Evolutionary conservation across 2,113 vertebrate species (phyloP).

Genomic region (Opisthocomus hoazin): DNA sequence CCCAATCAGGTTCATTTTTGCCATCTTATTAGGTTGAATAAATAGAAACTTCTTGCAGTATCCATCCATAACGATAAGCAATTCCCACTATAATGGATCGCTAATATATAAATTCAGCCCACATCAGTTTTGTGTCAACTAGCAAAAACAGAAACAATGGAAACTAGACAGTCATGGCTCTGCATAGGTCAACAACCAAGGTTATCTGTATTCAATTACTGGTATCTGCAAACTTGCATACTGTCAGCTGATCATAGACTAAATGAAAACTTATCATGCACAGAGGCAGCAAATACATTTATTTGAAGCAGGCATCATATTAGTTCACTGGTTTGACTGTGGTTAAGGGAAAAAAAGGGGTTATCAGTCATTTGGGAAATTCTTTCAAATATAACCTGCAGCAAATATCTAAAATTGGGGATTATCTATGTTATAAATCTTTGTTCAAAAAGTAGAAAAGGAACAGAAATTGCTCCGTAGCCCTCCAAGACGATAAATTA

Average conservation of each 20-base stretch:
- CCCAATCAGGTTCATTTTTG: slow-evolving; percentile 37
- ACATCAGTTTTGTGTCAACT: slow-evolving; percentile 69
- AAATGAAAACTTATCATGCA: slow-evolving; percentile 75
- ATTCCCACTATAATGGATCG: slow-evolving; percentile 64
- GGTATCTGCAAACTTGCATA: slow-evolving; percentile 80
- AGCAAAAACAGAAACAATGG: slow-evolving; percentile 75
- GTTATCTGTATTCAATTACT: slow-evolving; percentile 80
- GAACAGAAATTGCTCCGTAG: slow-evolving; percentile 83
- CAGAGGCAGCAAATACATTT: slow-evolving; percentile 76
- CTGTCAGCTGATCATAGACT: slow-evolving; percentile 77
- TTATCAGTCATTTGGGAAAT: slow-evolving; percentile 64
- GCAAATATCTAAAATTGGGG: slow-evolving; percentile 75
- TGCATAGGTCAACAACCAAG: slow-evolving; percentile 78
- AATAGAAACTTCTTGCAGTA: slow-evolving; percentile 71
- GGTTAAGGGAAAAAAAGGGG: slow-evolving; percentile 36
- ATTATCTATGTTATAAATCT: slow-evolving; percentile 72
- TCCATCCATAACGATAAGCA: slow-evolving; percentile 67
- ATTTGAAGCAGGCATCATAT: slow-evolving; percentile 72
- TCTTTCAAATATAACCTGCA: slow-evolving; percentile 50
- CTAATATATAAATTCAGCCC: slow-evolving; percentile 74
- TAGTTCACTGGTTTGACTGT: slow-evolving; percentile 64
- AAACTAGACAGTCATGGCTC: slow-evolving; percentile 68
- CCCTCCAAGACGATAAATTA: slow-evolving; percentile 90
- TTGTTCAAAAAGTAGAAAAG: slow-evolving; percentile 68
- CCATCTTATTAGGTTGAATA: slow-evolving; percentile 66